Evolutionary conservation across 2,797 vertebrate species (phyloP), one percentile per base, ranked within the genome.

Genomic region (Sebastes baramenuke): DNA sequence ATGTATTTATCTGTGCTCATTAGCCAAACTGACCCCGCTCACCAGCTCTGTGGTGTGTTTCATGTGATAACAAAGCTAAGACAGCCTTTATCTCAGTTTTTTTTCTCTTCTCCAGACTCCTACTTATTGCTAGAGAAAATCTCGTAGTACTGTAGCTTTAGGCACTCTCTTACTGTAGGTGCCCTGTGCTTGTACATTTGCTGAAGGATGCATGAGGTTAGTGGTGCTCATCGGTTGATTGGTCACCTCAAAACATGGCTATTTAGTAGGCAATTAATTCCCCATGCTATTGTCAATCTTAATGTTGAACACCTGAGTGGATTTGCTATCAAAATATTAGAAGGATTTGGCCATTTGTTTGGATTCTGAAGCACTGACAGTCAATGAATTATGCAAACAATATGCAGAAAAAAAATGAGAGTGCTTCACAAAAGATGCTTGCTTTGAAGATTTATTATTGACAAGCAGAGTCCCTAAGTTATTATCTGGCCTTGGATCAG

Each of bases 1-100:
- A 24, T 80, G 64, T 78, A 67, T 86, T 86, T 83, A 60, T 86
- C 67, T 85, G 85, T 89, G 87, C 91, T 88, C 89, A 90, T 86
- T 69, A 84, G 64, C 78, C 73, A 72, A 79, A 83, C 74, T 82
- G 84, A 85, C 72, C 79, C 67, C 62, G 38, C 67, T 82, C 72
- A 76, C 66, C 77, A 73, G 71, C 76, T 80, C 29, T 72, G 52
- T 55, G 67, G 6, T 88, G 20, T 34, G 71, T 76, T 86, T 82
- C 60, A 61, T 65, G 56, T 71, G 71, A 70, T 83, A 81, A 79
- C 24, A 77, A 54, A 66, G 13, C 75, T 66, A 59, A 71, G 20
- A 81, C 65, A 70, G 70, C 59, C 34, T 86, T 87, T 66, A 71
- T 83, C 42, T 77, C 16, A 13, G 4, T 60, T 79, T 77, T 70